Evolutionary conservation across 2,113 vertebrate genomes (phyloP), one percentile per base, ranked within the genome.

Genomic region (Eretmochelys imbricata): DNA sequence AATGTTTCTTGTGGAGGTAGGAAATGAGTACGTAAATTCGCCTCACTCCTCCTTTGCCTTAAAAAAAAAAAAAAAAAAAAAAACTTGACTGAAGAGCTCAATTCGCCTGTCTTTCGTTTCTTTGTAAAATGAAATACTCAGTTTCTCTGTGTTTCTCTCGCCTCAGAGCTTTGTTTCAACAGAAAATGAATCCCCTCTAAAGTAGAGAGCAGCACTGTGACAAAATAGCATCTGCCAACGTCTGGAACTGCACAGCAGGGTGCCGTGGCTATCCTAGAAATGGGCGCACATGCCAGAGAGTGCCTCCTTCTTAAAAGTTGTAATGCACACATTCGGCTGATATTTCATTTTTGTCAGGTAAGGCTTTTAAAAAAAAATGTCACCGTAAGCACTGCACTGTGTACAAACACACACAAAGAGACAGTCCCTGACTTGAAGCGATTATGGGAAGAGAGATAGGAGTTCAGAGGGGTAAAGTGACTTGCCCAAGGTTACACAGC

Each of bases 181-280:
- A 84, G 90, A 62, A 94, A 91, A 89, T 89, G 91, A 97, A 92
- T 91, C 91, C 88, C 87, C 65, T 87, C 86, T 14, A 48, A 69
- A 50, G 91, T 59, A 69, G 82, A 35, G 69, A 93, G 79, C 42
- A 80, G 35, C 89, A 65, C 75, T 50, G 65, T 7, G 89, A 92
- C 22, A 81, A 95, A 95, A 94, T 79, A 72, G 94, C 95, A 97
- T 85, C 93, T 96, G 96, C 81, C 93, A 88, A 85, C 0, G 53
- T 92, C 96, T 95, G 46, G 89, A 89, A 94, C 93, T 4, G 35
- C 90, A 9, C 87, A 88, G 92, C 85, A 86, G 96, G 95, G 84
- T 24, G 86, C 90, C 89, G 2, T 1, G 0, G 89, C 91, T 88
- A 69, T 5, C 72, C 7, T 16, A 82, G 89, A 57, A 93, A 90